These are phyloP conservation scores for Daphoenositta chrysoptera DNA, from an alignment of 2,113 vertebrate genomes.

Conservation along the genomic window DNA sequence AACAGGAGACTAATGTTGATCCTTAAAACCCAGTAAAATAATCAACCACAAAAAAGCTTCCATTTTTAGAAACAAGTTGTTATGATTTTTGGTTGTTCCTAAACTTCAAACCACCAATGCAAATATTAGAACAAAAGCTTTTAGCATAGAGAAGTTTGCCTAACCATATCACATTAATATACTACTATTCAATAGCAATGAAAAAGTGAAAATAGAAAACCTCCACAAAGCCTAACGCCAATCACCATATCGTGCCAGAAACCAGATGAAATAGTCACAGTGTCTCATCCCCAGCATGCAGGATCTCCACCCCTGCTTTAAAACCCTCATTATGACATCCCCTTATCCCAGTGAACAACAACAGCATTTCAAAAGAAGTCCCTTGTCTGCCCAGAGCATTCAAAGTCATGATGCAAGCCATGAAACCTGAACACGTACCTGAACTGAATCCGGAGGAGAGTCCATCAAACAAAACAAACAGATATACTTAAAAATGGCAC, in stretches of 20 bases:
- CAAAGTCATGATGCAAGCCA: neutral
- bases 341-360: neutral
- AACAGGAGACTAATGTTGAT: neutral
- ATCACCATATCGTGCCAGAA: neutral
- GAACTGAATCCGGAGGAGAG: neutral
- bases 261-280: neutral
- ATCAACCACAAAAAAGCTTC: neutral
- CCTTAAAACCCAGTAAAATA: neutral
- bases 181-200: neutral
- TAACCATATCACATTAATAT: neutral
- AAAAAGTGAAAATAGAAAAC: neutral
- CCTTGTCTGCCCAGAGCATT: neutral
- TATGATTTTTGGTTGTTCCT: neutral
- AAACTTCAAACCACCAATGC: neutral
- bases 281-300: neutral
- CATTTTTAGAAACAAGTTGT: neutral
- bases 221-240: neutral
- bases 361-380: neutral
- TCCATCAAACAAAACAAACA: constrained; percentile 15
- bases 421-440: neutral
- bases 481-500: neutral
- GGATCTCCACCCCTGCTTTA: neutral
- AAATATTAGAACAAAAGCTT: neutral
- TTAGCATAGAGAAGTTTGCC: neutral
- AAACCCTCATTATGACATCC: neutral